Evolutionary conservation across 1,140 invertebrate genomes (phyloP), one percentile per base, ranked within the genome.

Genomic region (Sipha flava): DNA sequence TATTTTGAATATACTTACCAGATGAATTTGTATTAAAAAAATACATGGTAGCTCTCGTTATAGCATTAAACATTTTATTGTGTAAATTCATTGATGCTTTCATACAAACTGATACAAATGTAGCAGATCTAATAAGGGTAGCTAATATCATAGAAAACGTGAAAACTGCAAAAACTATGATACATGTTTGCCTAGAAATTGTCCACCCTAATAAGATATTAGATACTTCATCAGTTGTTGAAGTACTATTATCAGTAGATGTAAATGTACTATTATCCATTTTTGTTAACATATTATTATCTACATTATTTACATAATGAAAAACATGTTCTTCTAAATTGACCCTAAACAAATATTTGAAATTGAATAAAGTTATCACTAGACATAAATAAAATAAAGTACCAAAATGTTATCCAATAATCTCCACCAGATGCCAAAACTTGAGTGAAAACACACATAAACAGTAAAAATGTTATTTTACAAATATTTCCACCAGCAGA

Each of bases 11-110:
- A 18, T 29, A 40, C 0, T 43, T 82, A 85, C 86, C 90, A 12
- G 84, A 90, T 6, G 93, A 91, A 85, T 97, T 96, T 10, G 90
- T 91, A 82, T 96, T 95, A 85, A 97, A 98, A 86, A 98, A 97
- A 12, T 89, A 87, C 89, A 97, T 95, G 0, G 92, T 93, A 0
- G 93, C 91, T 7, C 91, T 88, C 31, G 95, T 90, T 1, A 98
- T 89, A 66, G 91, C 91, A 14, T 87, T 85, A 83, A 97, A 97
- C 91, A 97, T 95, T 9, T 85, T 87, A 83, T 96, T 92, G 83
- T 98, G 95, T 2, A 95, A 85, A n/a, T 87, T 90, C 66, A 90
- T 89, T 0, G 95, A 95, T 6, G 94, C 91, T 45, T 88, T 87
- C 87, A 95, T 91, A 77, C 93, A 94, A 81, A 93, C 89, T 82